Evolutionary conservation across 2,113 vertebrate species (phyloP).

Genomic region (Sphyrna mokarran): DNA sequence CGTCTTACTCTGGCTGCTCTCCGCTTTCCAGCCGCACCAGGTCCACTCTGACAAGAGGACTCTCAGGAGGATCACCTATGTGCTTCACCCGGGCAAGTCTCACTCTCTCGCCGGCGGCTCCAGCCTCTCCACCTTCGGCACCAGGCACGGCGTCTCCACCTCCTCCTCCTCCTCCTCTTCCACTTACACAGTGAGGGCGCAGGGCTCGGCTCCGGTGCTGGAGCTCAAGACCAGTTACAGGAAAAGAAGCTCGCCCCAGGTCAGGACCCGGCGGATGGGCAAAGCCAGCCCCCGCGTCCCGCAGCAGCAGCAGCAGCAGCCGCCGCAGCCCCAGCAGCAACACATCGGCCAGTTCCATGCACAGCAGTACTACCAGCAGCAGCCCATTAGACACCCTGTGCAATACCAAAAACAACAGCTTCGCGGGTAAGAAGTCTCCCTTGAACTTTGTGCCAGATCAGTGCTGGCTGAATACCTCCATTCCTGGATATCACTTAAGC

Average conservation of each 20-base stretch:
- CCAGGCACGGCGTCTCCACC: constrained; percentile 4
- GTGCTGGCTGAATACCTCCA: background rate
- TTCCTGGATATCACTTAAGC: background rate
- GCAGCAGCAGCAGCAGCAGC: constrained; percentile 55
- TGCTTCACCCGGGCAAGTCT: constrained; percentile 67
- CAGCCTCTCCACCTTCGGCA: background rate
- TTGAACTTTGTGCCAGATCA: constrained; percentile 13
- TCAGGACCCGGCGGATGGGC: constrained; percentile 77
- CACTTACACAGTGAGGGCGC: background rate
- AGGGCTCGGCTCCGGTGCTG: constrained; percentile 22
- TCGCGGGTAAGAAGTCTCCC: constrained; percentile 56
- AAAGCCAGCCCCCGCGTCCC: constrained; percentile 47
- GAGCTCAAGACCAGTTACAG: constrained; percentile 39
- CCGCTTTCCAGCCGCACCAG: constrained; percentile 48
- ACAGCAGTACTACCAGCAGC: constrained; percentile 55
- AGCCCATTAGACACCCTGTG: constrained; percentile 46
- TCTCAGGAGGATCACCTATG: constrained; percentile 67
- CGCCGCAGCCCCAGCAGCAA: constrained; percentile 41
- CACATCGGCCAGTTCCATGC: constrained; percentile 45
- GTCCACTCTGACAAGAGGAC: constrained; percentile 59
- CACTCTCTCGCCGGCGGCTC: constrained; percentile 40
- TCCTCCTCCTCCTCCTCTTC: background rate
- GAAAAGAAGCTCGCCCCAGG: constrained; percentile 48
- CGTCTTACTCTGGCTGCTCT: constrained; percentile 58
- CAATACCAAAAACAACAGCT: constrained; percentile 42